Evolutionary conservation across 2,888 invertebrate genomes (phyloP).

Genomic region (Ornithoptera priamus): DNA sequence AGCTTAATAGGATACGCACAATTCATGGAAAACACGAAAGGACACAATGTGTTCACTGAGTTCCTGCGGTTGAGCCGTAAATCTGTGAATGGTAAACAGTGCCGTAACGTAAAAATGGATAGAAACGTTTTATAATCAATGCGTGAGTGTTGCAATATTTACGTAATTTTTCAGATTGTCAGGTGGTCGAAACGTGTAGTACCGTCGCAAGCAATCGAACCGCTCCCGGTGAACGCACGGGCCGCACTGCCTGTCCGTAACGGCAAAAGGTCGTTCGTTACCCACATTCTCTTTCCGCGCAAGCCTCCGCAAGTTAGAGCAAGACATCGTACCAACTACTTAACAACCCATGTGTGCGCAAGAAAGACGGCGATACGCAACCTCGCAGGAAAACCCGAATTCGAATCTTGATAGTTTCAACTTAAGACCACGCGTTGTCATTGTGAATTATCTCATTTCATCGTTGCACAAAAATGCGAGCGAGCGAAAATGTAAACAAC

Average conservation of each 20-base stretch:
- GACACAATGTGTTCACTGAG: constrained; percentile 45
- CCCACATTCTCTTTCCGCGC: constrained; percentile 80
- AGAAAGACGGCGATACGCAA: constrained; percentile 58
- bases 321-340: constrained; percentile 53
- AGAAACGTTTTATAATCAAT: constrained; percentile 70
- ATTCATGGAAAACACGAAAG: constrained; percentile 56
- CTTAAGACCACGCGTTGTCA: constrained; percentile 72
- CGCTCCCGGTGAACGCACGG: constrained; percentile 71
- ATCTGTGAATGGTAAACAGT: constrained; percentile 38
- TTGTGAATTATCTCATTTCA: constrained; percentile 67
- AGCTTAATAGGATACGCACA: constrained; percentile 67
- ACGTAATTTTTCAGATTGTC: constrained; percentile 77
- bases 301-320: constrained; percentile 74
- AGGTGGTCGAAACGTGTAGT: constrained; percentile 60
- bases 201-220: constrained; percentile 47
- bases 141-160: constrained; percentile 76
- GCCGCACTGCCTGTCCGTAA: constrained; percentile 78
- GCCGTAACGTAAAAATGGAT: constrained; percentile 46
- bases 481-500: constrained; percentile 53
- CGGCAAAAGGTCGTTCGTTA: constrained; percentile 79
- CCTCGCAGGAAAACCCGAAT: constrained; percentile 76
- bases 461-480: constrained; percentile 68
- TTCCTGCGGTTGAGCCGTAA: constrained; percentile 36
- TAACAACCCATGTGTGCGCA: constrained; percentile 37
- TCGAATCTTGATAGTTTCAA: constrained; percentile 75